Percentiles rank a stretch among this genome's conserved stretches.
Evolutionary conservation across 2,113 vertebrate genomes (phyloP).

Genomic region (Scopus umbretta): DNA sequence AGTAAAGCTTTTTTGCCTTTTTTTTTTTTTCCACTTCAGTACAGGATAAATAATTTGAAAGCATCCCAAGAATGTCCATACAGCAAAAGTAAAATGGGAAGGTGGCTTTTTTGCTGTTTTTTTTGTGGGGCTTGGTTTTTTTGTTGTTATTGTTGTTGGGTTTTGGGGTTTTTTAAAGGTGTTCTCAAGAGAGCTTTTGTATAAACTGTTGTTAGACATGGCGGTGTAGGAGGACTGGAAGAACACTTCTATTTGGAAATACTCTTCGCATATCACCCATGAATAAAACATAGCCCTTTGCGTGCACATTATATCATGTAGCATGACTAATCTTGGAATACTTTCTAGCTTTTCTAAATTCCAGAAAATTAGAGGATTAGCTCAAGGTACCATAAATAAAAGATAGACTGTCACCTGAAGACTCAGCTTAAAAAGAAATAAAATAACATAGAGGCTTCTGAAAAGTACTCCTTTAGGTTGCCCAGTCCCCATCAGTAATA

Average conservation of each 20-base stretch:
- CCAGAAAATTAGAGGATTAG: background rate
- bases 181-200: background rate
- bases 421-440: background rate
- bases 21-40: background rate
- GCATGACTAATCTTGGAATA: background rate
- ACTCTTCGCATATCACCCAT: background rate
- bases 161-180: too few relatives aligned
- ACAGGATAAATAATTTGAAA: background rate
- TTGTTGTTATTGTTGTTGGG: too few relatives aligned
- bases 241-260: conserved; percentile 7
- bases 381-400: background rate
- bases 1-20: background rate
- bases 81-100: background rate
- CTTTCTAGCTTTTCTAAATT: background rate
- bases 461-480: background rate
- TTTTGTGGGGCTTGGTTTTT: too few relatives aligned
- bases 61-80: background rate
- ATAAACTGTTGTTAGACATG: background rate
- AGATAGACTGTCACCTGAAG: background rate
- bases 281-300: conserved; percentile 9
- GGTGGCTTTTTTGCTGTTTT: background rate
- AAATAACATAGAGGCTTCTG: background rate
- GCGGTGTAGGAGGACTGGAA: background rate
- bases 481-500: background rate
- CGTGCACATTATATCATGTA: background rate